Evolutionary conservation across 2,797 vertebrate species (phyloP).

Genomic region (Cyclura pinguis): DNA sequence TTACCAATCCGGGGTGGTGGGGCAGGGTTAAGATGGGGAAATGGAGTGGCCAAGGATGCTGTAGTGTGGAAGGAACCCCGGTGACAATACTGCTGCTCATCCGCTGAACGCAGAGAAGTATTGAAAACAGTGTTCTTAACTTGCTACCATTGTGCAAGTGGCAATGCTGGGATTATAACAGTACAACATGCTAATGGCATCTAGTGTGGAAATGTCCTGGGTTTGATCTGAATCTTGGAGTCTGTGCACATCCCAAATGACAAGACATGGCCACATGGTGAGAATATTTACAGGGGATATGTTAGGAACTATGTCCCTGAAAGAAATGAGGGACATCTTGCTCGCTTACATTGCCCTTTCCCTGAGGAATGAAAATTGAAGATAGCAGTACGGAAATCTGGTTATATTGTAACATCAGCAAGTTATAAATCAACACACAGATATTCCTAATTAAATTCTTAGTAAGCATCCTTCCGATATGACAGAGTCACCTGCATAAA

Average conservation of each 20-base stretch:
- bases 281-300: neutral
- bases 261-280: neutral
- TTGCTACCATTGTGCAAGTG: too few relatives aligned
- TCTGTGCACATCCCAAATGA: neutral
- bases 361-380: neutral
- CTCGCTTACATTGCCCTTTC: neutral
- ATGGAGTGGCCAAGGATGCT: too few relatives aligned
- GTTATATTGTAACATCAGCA: neutral
- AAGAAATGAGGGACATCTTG: neutral
- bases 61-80: too few relatives aligned
- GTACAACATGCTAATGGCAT: too few relatives aligned
- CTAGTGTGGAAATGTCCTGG: neutral
- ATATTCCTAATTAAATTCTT: conserved; percentile 31
- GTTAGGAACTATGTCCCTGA: neutral
- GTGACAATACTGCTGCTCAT: too few relatives aligned
- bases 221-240: neutral
- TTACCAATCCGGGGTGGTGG: too few relatives aligned
- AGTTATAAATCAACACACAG: neutral
- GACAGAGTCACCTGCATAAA: conserved; percentile 20
- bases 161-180: too few relatives aligned
- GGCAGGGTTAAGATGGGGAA: too few relatives aligned
- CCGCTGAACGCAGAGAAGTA: too few relatives aligned
- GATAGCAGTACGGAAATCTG: neutral
- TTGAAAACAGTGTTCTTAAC: too few relatives aligned
- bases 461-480: conserved; percentile 23